Base-by-base conservation (phyloP, 1,140 invertebrate genomes). In the Xylocopa sonorina region DNA sequence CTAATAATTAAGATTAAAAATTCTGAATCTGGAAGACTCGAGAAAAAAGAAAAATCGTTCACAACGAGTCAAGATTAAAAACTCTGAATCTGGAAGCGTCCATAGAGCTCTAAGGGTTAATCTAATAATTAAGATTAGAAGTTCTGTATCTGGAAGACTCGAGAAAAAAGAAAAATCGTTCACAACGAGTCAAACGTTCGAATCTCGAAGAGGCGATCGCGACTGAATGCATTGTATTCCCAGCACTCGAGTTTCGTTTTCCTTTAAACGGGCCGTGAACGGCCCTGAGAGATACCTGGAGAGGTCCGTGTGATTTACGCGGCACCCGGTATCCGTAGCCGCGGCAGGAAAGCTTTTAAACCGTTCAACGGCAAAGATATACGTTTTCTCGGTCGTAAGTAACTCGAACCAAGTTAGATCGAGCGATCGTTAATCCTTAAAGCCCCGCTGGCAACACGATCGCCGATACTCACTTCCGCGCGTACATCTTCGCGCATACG, bases 281-380 rank as follows among this genome's bases (percentile, higher is more conserved):
- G 27, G 38, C 63, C 14, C 1, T 12, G 21, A 27, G 50, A n/a
- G 14, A 38, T 71, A 21, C 46, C 43, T 24, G 9, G 32, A 38
- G 14, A 5, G 41, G n/a, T n/a, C 12, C 14, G 10, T 16, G 29
- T 66, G 48, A 75, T 75, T 75, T 66, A 66, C 48, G 9, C 34
- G 16, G 12, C 14, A 18, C 6, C 12, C 7, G 50, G 34, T 57
- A 38, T 24, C 38, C 21, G 43, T 43, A 21, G 12, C n/a, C n/a
- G 3, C 7, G 6, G n/a, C 16, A n/a, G 48, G 55, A 48, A 74
- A 24, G 46, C 41, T 76, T 88, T 90, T 91, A 53, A 85, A 29
- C 16, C 77, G 32, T 24, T 58, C 29, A 38, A 9, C 27, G 50
- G 77, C 48, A 60, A 27, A 73, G 68, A 79, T 55, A 63, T 73